These are phyloP conservation scores for Brachionus manjavacas DNA, from an alignment of 1,140 invertebrate species.

Conservation along the genomic window DNA sequence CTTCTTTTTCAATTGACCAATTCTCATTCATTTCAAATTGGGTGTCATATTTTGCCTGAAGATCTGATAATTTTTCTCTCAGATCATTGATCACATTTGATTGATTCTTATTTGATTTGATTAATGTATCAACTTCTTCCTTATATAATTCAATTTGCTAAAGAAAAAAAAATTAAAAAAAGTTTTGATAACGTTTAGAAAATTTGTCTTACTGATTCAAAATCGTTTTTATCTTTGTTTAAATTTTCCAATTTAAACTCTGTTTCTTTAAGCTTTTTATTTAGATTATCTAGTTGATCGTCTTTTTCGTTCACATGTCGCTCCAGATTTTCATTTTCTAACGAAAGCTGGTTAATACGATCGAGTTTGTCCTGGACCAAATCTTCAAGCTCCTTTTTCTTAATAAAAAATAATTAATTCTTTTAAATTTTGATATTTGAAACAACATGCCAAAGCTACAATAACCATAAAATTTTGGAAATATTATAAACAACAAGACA, in stretches of 20 bases:
- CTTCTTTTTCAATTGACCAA: slow-evolving; percentile 36
- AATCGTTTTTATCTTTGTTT: background rate
- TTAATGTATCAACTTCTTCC: slow-evolving; percentile 13
- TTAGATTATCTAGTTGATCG: background rate
- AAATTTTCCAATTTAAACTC: slow-evolving; percentile 9
- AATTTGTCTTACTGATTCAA: background rate
- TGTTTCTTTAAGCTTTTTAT: background rate
- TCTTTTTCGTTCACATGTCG: background rate
- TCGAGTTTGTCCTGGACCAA: background rate
- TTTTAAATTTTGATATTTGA: background rate
- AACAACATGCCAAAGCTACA: background rate
- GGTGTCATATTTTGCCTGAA: background rate
- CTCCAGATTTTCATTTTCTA: slow-evolving; percentile 26
- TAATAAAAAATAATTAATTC: background rate
- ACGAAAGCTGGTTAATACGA: background rate
- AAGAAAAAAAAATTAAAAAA: no score
- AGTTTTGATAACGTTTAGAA: background rate
- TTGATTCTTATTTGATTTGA: slow-evolving; percentile 17
- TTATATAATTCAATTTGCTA: slow-evolving; percentile 21
- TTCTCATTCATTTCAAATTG: slow-evolving; percentile 31
- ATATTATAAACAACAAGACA: background rate
- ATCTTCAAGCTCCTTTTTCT: slow-evolving; percentile 19
- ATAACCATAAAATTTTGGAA: no score
- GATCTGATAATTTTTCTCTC: slow-evolving; percentile 2
- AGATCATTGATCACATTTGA: background rate